Percentiles rank a stretch among this genome's conserved stretches.
These are phyloP conservation scores for Kobus ellipsiprymnus DNA, from an alignment of 2,113 vertebrate species.

Conservation along the genomic window DNA sequence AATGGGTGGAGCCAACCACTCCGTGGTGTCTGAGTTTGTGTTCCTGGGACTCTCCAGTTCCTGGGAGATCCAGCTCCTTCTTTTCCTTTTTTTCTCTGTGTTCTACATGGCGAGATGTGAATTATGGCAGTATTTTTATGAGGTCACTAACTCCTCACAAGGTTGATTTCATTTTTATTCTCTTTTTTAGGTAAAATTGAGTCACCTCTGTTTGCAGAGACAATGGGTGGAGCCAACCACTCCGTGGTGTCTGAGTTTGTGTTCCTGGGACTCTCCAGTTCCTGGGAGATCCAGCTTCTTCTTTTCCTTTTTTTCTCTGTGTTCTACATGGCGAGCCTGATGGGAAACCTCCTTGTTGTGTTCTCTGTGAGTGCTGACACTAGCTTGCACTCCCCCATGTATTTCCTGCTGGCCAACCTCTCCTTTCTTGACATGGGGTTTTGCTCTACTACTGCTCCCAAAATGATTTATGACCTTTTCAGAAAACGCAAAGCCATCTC, in stretches of 20 bases:
- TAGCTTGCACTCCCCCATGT: background rate
- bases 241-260: background rate
- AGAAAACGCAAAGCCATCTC: slow-evolving; percentile 45
- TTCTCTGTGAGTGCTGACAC: background rate
- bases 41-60: background rate
- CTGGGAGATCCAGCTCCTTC: background rate
- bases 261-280: background rate
- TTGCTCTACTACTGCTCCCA: slow-evolving; percentile 29
- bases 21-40: background rate
- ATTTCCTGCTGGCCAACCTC: background rate
- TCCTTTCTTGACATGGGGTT: slow-evolving; percentile 4
- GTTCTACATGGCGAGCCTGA: background rate
- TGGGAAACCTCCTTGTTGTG: background rate
- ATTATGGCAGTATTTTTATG: too few species aligned
- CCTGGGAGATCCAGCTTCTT: background rate
- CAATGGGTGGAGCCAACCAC: background rate
- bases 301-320: background rate
- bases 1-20: background rate
- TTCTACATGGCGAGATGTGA: background rate
- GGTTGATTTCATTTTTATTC: too few species aligned
- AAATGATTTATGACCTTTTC: slow-evolving; percentile 57
- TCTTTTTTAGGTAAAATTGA: background rate
- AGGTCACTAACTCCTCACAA: too few species aligned
- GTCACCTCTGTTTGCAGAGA: background rate
- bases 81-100: background rate